Evolutionary conservation across 2,888 invertebrate species (phyloP), one percentile per base, ranked within the genome.

Genomic region (Paralinhomoeus sp.): DNA sequence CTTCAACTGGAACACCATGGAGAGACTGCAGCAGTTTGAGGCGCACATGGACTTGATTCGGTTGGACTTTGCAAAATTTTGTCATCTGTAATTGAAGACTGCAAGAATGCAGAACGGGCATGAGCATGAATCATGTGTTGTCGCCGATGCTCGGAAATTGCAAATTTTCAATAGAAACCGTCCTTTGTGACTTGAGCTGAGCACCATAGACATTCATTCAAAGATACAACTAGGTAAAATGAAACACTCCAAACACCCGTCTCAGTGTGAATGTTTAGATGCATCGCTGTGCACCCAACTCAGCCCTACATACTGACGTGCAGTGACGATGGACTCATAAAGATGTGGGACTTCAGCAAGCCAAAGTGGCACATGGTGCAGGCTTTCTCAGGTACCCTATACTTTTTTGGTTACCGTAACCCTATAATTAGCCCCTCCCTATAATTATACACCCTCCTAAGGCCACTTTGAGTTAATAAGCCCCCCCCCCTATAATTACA

Each of bases 11-110:
- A 97, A 99, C 65, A 97, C 97, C 0, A 65, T 93, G 53, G 97
- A 99, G 63, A 71, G 87, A 53, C 80, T 87, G 5, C 87, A 93
- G 61, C 75, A 82, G 3, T 91, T 82, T 64, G 97, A 99, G 64
- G 97, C 97, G 0, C 97, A 99, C 66, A 87, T 89, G 1, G 97
- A 97, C 67, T 97, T 99, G 65, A 77, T 99, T 23, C 73, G 91
- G 22, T 42, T 17, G 9, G 31, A 15, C 9, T 15, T 15, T 12
- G 31, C 9, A 12, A 31, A 31, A 9, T 31, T 31, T 31, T 31
- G 9, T 31, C 12, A 15, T n/a, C 17, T 21, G 7, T 15, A 9
- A 20, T 20, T 22, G 5, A 9, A 3, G 9, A 41, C 3, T 24
- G 13, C 12, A 17, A 2, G n/a, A n/a, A n/a, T n/a, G n/a, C n/a